Evolutionary conservation across 2,888 invertebrate genomes (phyloP).

Genomic region (Pristionchus fissidentatus): DNA sequence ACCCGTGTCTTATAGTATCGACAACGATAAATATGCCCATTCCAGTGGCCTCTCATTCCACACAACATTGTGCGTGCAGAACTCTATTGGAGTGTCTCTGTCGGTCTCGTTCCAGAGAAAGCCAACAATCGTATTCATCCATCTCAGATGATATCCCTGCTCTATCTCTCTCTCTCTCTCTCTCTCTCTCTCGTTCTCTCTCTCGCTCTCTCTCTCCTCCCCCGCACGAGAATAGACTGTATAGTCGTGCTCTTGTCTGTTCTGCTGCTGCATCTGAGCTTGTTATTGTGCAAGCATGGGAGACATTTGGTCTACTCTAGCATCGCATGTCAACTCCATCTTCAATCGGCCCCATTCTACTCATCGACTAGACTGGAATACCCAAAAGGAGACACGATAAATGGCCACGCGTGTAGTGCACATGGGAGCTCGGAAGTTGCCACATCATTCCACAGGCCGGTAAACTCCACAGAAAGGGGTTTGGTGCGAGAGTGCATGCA

Average conservation of each 20-base stretch:
- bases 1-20: no score
- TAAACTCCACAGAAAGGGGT: neutral
- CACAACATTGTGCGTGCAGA: neutral
- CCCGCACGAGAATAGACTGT: neutral
- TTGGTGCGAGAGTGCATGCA: neutral
- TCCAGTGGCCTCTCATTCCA: neutral
- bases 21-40: neutral
- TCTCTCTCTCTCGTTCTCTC: conserved; percentile 1
- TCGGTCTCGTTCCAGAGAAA: no score
- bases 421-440: no score
- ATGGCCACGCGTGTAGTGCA: no score
- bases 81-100: neutral
- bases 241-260: conserved; percentile 27
- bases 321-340: conserved; percentile 11
- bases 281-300: neutral
- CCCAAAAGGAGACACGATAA: neutral
- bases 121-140: neutral
- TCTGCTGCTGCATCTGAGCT: neutral
- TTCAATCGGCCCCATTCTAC: neutral
- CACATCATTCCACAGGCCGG: neutral
- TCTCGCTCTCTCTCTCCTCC: neutral
- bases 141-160: neutral
- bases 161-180: neutral
- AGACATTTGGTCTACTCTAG: neutral
- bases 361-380: no score